These are phyloP conservation scores for Glaucidium brasilianum DNA, from an alignment of 2,113 vertebrate species.

Conservation along the genomic window DNA sequence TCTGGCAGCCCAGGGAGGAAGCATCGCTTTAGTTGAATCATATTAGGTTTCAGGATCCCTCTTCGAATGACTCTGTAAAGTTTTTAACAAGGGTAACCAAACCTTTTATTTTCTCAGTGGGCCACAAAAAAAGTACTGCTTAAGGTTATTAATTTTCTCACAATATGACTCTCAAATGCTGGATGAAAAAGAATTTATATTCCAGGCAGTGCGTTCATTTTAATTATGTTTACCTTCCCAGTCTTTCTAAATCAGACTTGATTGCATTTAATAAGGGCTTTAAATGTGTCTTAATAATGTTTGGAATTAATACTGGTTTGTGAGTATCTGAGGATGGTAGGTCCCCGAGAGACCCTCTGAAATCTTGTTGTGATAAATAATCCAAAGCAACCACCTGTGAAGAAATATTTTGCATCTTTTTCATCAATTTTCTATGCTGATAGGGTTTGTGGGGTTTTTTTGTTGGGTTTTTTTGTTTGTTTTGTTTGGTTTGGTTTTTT, in stretches of 20 bases:
- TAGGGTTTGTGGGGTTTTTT: no score
- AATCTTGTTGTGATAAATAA: conserved; percentile 51
- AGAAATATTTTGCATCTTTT: background rate
- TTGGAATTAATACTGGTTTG: conserved; percentile 66
- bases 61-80: background rate
- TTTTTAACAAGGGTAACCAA: background rate
- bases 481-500: no score
- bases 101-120: conserved; percentile 15
- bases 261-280: conserved; percentile 69
- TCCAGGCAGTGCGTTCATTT: conserved; percentile 41
- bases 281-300: conserved; percentile 59
- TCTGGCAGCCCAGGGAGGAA: background rate
- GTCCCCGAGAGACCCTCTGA: conserved; percentile 36
- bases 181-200: conserved; percentile 50
- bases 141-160: conserved; percentile 49
- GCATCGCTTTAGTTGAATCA: background rate
- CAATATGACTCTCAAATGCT: conserved; percentile 36
- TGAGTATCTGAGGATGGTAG: conserved; percentile 38
- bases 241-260: conserved; percentile 66
- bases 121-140: background rate
- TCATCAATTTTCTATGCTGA: background rate
- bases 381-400: conserved; percentile 1
- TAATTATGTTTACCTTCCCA: conserved; percentile 69
- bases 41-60: background rate
- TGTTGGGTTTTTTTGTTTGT: no score